These are phyloP conservation scores for Myotis davidii DNA, from an alignment of 2,113 vertebrate species.

Conservation along the genomic window DNA sequence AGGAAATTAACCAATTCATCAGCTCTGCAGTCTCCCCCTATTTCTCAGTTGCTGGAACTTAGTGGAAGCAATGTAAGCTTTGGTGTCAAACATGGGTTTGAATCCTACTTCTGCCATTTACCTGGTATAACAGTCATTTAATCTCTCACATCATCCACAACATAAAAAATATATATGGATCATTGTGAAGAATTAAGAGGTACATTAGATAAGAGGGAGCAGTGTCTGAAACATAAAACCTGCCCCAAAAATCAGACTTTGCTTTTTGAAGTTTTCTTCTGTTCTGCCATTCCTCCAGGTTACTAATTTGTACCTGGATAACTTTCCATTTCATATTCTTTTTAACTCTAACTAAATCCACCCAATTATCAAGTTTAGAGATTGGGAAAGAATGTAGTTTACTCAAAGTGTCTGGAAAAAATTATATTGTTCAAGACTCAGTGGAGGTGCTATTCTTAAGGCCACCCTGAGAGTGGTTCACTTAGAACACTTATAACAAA, in stretches of 20 bases:
- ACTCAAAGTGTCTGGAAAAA: constrained; percentile 48
- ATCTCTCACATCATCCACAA: neutral
- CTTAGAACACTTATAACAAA: neutral
- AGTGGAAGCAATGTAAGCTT: neutral
- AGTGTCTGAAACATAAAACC: neutral
- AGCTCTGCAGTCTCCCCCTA: neutral
- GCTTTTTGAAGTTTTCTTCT: neutral
- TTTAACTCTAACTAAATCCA: constrained; percentile 59
- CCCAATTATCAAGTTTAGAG: constrained; percentile 55
- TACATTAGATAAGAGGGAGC: neutral
- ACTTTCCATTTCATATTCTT: constrained; percentile 32
- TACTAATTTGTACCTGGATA: constrained; percentile 28
- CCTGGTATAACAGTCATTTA: neutral
- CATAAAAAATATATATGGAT: neutral
- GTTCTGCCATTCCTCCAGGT: neutral
- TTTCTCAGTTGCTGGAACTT: neutral
- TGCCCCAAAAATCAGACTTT: neutral
- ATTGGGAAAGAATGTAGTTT: constrained; percentile 35
- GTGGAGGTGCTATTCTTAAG: neutral
- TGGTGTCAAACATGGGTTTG: neutral
- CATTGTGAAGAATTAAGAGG: neutral
- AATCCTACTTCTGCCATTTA: neutral
- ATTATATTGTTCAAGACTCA: constrained; percentile 45
- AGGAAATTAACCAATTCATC: no score
- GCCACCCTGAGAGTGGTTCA: neutral